phyloP scores from a whole-genome alignment of 1,140 invertebrate species.

The Ceratina japonica region DNA sequence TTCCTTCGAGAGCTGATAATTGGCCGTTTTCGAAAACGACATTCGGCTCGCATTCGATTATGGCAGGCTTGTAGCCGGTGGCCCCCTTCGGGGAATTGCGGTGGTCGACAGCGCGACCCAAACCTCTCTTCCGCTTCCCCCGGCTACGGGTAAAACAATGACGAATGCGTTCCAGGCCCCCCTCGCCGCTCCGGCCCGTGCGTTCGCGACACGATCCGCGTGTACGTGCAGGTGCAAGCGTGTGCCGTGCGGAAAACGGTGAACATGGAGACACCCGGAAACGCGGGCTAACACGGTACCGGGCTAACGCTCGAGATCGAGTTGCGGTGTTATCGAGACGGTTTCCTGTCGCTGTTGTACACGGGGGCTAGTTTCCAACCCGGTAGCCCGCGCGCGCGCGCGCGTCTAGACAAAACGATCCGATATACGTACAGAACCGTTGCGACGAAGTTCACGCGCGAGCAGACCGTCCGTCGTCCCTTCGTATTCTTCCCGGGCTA shows the following conservation, averaged over 20 bases:
- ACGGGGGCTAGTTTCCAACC: neutral
- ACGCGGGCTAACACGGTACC: slow-evolving; percentile 53
- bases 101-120: slow-evolving; percentile 46
- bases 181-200: neutral
- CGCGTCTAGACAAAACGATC: slow-evolving; percentile 31
- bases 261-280: slow-evolving; percentile 49
- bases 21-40: slow-evolving; percentile 44
- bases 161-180: slow-evolving; percentile 64
- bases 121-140: slow-evolving; percentile 21
- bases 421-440: slow-evolving; percentile 4
- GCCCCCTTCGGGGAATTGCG: slow-evolving; percentile 61
- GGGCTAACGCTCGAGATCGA: slow-evolving; percentile 62
- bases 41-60: slow-evolving; percentile 59
- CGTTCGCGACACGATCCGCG: slow-evolving; percentile 1
- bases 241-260: neutral
- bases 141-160: slow-evolving; percentile 64
- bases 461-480: slow-evolving; percentile 9
- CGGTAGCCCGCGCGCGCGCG: slow-evolving; percentile 2
- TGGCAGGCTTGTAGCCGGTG: slow-evolving; percentile 49
- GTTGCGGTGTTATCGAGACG: slow-evolving; percentile 65
- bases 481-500: neutral
- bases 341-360: slow-evolving; percentile 33
- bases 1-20: slow-evolving; percentile 27
- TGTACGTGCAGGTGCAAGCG: slow-evolving; percentile 8
- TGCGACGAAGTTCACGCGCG: slow-evolving; percentile 15